phyloP scores from a whole-genome alignment of 2,797 vertebrate genomes.

The Hydrolagus colliei region DNA sequence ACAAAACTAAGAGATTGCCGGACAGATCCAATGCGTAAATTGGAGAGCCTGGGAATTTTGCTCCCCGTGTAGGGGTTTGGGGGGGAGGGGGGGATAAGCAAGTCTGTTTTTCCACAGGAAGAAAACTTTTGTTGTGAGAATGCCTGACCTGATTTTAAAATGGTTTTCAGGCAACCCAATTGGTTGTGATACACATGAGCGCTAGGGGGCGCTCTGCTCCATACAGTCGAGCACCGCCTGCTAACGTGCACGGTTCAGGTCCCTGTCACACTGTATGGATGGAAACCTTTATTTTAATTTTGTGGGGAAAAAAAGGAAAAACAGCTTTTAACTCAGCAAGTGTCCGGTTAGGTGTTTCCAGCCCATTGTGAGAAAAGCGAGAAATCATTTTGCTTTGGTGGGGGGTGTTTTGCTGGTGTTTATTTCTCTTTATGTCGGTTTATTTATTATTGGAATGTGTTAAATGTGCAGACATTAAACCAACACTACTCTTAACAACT shows the following conservation, averaged over 20 bases:
- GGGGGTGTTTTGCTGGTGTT: neutral
- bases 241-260: neutral
- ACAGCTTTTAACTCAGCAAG: slow-evolving; percentile 24
- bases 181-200: neutral
- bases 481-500: neutral
- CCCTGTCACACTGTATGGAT: neutral
- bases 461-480: neutral
- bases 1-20: neutral
- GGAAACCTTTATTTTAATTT: slow-evolving; percentile 29
- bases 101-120: too few relatives aligned
- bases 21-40: neutral
- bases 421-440: neutral
- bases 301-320: neutral
- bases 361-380: neutral
- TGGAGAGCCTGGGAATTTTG: too few relatives aligned
- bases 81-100: too few relatives aligned
- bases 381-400: neutral
- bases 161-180: neutral
- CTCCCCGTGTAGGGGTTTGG: too few relatives aligned
- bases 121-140: too few relatives aligned
- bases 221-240: neutral
- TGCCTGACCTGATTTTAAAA: too few relatives aligned
- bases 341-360: neutral
- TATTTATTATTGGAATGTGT: slow-evolving; percentile 1
- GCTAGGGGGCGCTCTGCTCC: slow-evolving; percentile 7